Conservation (phyloP, 2,113 vertebrate genomes). For the Egretta garzetta region DNA sequence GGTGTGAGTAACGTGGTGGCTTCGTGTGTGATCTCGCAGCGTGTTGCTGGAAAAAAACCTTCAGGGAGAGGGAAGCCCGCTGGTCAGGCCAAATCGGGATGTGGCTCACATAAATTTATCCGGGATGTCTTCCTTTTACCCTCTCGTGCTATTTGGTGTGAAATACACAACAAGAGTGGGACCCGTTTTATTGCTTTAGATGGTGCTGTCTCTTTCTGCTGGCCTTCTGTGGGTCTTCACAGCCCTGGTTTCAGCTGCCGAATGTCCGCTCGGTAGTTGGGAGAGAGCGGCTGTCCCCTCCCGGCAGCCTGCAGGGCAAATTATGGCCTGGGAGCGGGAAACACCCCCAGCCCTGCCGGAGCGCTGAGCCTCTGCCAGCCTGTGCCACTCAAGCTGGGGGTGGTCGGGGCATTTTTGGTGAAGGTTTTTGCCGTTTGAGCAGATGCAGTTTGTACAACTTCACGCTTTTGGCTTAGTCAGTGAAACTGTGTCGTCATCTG, state of each 20-base stretch:
- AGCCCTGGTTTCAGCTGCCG: neutral
- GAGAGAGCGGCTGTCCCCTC: neutral
- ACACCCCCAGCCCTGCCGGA: neutral
- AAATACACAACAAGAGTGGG: neutral
- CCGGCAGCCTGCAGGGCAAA: neutral
- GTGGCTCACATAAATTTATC: neutral
- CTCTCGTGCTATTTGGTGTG: neutral
- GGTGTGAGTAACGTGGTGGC: accelerated
- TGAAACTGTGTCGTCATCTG: neutral
- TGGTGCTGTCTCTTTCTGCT: neutral
- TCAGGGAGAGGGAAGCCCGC: neutral
- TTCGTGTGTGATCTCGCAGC: neutral
- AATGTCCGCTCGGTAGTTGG: neutral
- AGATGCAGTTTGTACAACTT: neutral
- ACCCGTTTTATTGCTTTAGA: neutral
- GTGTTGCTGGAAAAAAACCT: neutral
- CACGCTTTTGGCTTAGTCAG: neutral
- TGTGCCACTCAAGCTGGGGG: neutral
- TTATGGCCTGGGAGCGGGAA: neutral
- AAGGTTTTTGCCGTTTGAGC: neutral
- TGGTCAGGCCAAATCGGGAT: neutral
- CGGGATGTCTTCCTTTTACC: neutral
- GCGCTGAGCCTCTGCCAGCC: neutral
- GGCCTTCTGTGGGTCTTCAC: neutral
- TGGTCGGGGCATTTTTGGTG: neutral